Evolutionary conservation across 92 coral and sea anemone genomes (phyloP), one percentile per base, ranked within the genome.

Genomic region (Porites lobata): DNA sequence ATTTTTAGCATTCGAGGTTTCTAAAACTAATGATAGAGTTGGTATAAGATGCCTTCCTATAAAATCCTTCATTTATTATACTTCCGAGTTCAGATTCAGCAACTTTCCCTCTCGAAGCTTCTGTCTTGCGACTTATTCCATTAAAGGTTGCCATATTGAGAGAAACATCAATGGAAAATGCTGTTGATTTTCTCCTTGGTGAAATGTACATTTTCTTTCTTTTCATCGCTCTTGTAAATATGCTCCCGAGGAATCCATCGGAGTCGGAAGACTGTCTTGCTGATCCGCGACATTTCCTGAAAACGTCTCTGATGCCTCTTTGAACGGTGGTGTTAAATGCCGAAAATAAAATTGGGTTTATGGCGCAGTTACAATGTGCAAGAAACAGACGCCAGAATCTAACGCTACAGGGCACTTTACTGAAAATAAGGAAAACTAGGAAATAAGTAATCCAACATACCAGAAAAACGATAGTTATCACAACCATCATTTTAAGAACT

Each of bases 361-460:
- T 56, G 3, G 91, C 94, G 50, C 94, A 86, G 72, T 87, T 91
- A 54, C 91, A 65, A 72, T 91, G 94, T 20, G 94, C 94, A 14
- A 91, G 72, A 61, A 91, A 87, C 69, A 72, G 19, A 1, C 94
- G 91, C 58, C 86, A 69, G 75, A 87, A 87, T 19, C 81, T 63
- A n/a, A 79, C 50, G 53, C 57, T 59, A 54, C 94, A 91, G 1
- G 86, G 79, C 0, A 87, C 88, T 1, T 17, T 54, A 3, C 61
- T 71, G 17, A 50, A 70, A 29, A 85, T 77, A 26, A 65, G 14
- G 67, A 63, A 76, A 18, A 91, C 94, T 14, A 84, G 53, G 65
- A 91, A 91, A 52, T 91, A 91, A 13, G 82, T 8, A 32, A 91
- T 81, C 94, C 94, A 91, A 56, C 94, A 91, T 5, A 65, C 66